Percentiles rank a stretch among this genome's conserved stretches.
These are phyloP conservation scores for Mactra quadrangularis DNA, from an alignment of 1,140 invertebrate species.

Conservation along the genomic window DNA sequence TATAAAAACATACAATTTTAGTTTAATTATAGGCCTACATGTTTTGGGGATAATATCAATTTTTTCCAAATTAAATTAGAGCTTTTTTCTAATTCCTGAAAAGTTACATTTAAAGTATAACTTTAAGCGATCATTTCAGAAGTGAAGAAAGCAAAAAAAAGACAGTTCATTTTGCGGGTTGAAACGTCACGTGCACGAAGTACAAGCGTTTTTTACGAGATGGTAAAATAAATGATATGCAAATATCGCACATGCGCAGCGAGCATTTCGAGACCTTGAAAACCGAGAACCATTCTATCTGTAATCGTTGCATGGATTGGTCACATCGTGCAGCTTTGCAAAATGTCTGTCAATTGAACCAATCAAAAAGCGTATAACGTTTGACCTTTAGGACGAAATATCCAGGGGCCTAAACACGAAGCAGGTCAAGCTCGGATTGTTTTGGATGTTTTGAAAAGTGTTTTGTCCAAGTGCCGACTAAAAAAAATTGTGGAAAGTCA, in stretches of 20 bases:
- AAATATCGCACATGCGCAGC: constrained; percentile 32
- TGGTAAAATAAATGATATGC: constrained; percentile 23
- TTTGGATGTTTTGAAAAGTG: constrained; percentile 46
- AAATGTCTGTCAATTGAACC: constrained; percentile 32
- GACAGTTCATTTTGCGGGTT: too few species aligned
- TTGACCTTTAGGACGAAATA: constrained; percentile 58
- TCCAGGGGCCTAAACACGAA: constrained; percentile 67
- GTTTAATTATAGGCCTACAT: too few species aligned
- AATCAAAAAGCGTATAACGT: constrained; percentile 63
- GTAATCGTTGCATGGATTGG: constrained; percentile 61
- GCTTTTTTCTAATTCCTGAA: too few species aligned
- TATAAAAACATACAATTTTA: too few species aligned
- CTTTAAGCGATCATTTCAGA: too few species aligned
- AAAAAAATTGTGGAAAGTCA: constrained; percentile 1
- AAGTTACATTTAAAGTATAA: too few species aligned
- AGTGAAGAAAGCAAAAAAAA: too few species aligned
- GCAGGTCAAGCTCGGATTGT: constrained; percentile 60
- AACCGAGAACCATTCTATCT: not conserved
- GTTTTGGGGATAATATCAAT: too few species aligned
- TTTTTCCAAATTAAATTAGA: too few species aligned
- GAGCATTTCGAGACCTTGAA: not conserved
- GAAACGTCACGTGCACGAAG: too few species aligned
- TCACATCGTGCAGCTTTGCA: constrained; percentile 38
- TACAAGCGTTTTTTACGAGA: not conserved
- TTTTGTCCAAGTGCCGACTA: not conserved